Conservation (phyloP, 2,797 vertebrate genomes). For the Spinus olivaceus region DNA sequence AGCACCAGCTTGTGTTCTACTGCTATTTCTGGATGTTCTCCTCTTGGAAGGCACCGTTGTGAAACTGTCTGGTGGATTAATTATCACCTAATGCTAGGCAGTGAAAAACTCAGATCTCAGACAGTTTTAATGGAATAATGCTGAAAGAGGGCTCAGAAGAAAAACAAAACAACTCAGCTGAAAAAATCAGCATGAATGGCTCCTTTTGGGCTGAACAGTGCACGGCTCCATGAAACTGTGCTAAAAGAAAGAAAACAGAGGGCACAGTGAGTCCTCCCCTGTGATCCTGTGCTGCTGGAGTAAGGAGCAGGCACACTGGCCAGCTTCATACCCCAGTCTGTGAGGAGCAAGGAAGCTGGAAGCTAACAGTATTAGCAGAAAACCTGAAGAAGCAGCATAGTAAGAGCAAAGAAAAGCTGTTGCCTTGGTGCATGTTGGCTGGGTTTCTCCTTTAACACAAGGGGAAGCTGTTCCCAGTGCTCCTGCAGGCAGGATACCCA, state of each 20-base stretch:
- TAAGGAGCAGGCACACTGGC: background rate
- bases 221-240: background rate
- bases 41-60: background rate
- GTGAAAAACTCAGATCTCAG: constrained; percentile 22
- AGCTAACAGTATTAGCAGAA: background rate
- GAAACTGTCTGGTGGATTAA: constrained; percentile 39
- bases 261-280: background rate
- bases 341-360: background rate
- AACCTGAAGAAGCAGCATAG: background rate
- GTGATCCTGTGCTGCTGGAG: background rate
- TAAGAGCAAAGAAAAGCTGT: background rate
- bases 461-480: background rate
- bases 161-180: constrained; percentile 31
- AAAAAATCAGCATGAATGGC: constrained; percentile 24
- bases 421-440: background rate
- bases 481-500: background rate
- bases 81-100: background rate
- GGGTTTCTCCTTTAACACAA: background rate
- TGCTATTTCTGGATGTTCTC: constrained; percentile 19
- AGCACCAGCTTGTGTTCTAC: constrained; percentile 11
- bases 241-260: background rate
- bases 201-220: background rate
- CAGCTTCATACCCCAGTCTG: background rate
- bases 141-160: constrained; percentile 21
- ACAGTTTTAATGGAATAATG: constrained; percentile 36